Conservation (phyloP, 1,140 invertebrate species). For the Micrasema longulum region DNA sequence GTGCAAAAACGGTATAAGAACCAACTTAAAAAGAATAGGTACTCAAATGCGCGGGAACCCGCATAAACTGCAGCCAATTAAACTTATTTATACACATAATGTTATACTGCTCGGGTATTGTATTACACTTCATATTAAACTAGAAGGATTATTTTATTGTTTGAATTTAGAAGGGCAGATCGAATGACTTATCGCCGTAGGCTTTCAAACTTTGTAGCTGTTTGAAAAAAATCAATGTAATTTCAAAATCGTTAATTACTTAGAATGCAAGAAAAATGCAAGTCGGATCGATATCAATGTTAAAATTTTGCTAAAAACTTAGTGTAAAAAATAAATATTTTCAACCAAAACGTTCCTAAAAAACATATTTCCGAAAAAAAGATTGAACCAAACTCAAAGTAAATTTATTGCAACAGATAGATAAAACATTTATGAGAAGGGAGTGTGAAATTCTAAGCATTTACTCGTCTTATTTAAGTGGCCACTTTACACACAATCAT, state of each 20-base stretch:
- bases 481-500: too few species aligned
- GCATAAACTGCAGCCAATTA: constrained; percentile 46
- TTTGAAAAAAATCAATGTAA: neutral
- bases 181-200: constrained; percentile 12
- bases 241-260: neutral
- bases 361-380: neutral
- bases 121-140: constrained; percentile 40
- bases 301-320: neutral
- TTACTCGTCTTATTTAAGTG: too few species aligned
- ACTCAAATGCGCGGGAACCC: constrained; percentile 32
- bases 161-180: constrained; percentile 18
- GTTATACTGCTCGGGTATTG: constrained; percentile 45
- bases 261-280: too few species aligned
- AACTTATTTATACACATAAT: constrained; percentile 38
- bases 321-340: neutral
- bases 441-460: too few species aligned
- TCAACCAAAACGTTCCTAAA: neutral
- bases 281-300: too few species aligned
- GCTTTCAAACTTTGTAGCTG: neutral
- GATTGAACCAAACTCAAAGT: too few species aligned
- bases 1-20: neutral
- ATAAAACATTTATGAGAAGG: too few species aligned
- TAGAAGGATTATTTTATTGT: constrained; percentile 36
- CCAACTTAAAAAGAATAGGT: neutral
- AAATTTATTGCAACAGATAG: too few species aligned